phyloP scores from a whole-genome alignment of 1,140 invertebrate species.

The Plodia interpunctella region DNA sequence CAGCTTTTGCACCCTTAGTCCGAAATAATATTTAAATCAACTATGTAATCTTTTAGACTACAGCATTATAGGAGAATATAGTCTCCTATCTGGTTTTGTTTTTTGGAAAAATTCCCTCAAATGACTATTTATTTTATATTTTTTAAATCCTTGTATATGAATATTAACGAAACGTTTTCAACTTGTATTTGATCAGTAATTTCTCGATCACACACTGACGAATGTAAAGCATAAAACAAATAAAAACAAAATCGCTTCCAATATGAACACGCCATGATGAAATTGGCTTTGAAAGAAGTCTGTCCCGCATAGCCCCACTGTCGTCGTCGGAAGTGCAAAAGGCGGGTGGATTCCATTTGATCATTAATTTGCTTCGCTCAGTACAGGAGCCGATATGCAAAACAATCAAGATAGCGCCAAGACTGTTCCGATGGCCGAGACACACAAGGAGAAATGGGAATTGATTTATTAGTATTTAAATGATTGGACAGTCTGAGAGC shows the following conservation, averaged over 20 bases:
- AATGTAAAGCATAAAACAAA: too few species aligned
- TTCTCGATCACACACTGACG: too few species aligned
- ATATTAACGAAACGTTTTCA: too few species aligned
- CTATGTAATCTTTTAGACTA: too few species aligned
- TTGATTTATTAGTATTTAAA: neutral
- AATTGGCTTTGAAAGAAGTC: conserved; percentile 22
- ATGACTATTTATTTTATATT: too few species aligned
- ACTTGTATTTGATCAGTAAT: too few species aligned
- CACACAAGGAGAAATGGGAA: conserved; percentile 14
- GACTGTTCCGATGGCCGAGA: conserved; percentile 20
- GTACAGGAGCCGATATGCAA: conserved; percentile 55
- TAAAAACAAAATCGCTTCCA: neutral
- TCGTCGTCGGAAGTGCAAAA: conserved; percentile 37
- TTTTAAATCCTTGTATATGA: too few species aligned
- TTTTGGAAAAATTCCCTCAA: too few species aligned
- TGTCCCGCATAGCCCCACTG: conserved; percentile 5
- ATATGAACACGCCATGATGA: neutral
- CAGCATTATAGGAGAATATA: too few species aligned
- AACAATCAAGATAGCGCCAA: conserved; percentile 55
- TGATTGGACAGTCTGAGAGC: neutral
- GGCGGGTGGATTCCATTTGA: conserved; percentile 48
- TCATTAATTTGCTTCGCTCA: conserved; percentile 60
- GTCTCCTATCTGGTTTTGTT: too few species aligned
- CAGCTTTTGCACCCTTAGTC: too few species aligned
- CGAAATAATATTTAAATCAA: too few species aligned